These are phyloP conservation scores for Morbakka virulenta DNA, from an alignment of 30 jellyfish, hydroid and myxozoan species.

Conservation along the genomic window DNA sequence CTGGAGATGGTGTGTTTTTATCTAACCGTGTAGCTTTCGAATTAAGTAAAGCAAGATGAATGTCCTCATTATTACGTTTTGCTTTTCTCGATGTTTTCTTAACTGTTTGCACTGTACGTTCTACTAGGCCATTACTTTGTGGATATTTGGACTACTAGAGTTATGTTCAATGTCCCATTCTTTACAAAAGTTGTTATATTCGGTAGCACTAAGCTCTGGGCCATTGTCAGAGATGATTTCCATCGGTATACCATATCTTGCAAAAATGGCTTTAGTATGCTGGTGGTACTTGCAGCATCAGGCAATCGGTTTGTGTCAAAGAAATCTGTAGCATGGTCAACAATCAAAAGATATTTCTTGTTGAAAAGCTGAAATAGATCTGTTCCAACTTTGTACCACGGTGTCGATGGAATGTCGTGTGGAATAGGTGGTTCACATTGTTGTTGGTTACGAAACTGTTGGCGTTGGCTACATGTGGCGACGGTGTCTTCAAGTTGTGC, in stretches of 20 bases:
- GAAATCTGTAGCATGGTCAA: conserved; percentile 51
- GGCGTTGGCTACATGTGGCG: not conserved
- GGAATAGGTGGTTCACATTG: not conserved
- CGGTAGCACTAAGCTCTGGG: conserved; percentile 26
- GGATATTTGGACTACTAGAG: conserved; percentile 26
- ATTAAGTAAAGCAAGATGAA: conserved; percentile 23
- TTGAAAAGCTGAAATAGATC: conserved; percentile 19
- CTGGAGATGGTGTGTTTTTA: conserved; percentile 47
- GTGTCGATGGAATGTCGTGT: conserved; percentile 2
- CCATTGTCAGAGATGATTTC: conserved; percentile 20
- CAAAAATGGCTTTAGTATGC: conserved; percentile 37
- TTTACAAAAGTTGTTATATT: not conserved
- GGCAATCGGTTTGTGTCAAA: conserved; percentile 48
- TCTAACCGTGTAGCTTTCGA: not conserved
- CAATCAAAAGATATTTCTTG: conserved; percentile 2
- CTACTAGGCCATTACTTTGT: not conserved
- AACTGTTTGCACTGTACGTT: not conserved
- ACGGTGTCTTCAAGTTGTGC: not conserved
- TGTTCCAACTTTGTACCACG: conserved; percentile 48
- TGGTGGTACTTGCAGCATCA: conserved; percentile 20
- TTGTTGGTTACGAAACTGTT: conserved; percentile 1
- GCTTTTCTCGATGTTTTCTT: not conserved
- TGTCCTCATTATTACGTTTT: conserved; percentile 17
- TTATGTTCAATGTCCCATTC: conserved; percentile 36
- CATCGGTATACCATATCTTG: conserved; percentile 42